Evolutionary conservation across 2,113 vertebrate species (phyloP).

Genomic region (Corythornis vintsioides): DNA sequence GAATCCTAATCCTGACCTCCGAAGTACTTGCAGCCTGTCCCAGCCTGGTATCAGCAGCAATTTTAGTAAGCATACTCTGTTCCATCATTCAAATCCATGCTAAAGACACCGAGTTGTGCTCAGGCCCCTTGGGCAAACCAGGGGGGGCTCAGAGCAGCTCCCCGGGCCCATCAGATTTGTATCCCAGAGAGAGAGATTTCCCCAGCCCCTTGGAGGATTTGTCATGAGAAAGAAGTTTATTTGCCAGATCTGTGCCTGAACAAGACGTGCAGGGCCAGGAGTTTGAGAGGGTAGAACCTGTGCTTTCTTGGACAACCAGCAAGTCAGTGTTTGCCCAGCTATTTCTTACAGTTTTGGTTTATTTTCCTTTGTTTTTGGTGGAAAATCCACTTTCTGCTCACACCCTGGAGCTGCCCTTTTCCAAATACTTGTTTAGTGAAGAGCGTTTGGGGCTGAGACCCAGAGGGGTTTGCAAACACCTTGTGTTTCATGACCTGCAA

Average conservation of each 20-base stretch:
- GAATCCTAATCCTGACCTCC: slow-evolving; percentile 54
- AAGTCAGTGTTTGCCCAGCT: rapidly evolving
- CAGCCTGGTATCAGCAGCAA: slow-evolving; percentile 29
- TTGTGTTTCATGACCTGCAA: neutral
- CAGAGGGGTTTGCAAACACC: neutral
- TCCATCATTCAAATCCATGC: neutral
- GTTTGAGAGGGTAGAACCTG: neutral
- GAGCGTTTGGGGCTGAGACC: neutral
- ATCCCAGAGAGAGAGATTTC: neutral
- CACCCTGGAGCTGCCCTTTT: neutral
- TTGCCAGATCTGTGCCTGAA: neutral
- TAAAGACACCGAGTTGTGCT: neutral
- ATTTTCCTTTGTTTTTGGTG: neutral
- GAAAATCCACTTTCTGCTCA: rapidly evolving
- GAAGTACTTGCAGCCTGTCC: slow-evolving; percentile 42
- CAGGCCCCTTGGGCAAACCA: neutral
- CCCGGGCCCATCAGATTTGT: neutral
- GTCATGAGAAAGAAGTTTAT: neutral
- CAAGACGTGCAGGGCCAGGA: neutral
- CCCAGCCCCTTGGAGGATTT: neutral
- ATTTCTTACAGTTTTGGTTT: neutral
- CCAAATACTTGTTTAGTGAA: neutral
- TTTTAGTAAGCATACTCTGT: slow-evolving; percentile 43
- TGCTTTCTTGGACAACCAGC: neutral
- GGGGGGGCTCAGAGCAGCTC: neutral